Conservation (phyloP, 2,888 invertebrate species). For the Cheilosia grossa region DNA sequence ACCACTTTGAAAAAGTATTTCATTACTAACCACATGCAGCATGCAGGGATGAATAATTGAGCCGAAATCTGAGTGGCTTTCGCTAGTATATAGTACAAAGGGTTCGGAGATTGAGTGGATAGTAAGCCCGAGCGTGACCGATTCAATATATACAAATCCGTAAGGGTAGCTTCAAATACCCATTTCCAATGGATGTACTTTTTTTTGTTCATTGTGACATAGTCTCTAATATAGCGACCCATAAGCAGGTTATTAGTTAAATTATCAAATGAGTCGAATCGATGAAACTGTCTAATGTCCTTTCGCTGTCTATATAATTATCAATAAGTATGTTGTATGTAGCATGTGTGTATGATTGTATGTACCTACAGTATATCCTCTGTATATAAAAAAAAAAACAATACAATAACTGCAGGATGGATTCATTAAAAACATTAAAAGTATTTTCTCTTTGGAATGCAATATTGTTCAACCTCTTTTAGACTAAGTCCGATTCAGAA, state of each 20-base stretch:
- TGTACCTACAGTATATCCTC: background rate
- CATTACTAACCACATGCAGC: constrained; percentile 11
- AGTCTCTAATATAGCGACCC: background rate
- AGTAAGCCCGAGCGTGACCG: background rate
- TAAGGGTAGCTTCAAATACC: background rate
- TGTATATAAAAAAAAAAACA: background rate
- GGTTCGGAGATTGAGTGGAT: background rate
- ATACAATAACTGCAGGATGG: no score
- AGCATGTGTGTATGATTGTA: no score
- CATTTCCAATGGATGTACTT: background rate
- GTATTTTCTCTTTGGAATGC: no score
- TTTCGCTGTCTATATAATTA: no score
- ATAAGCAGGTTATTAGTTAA: background rate
- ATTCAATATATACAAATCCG: background rate
- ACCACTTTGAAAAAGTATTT: background rate
- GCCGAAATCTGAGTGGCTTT: background rate
- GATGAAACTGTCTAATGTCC: background rate
- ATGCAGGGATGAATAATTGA: constrained; percentile 10
- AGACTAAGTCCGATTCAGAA: no score
- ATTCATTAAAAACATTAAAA: no score
- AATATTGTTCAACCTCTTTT: no score
- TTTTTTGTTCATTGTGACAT: background rate
- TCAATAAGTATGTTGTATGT: no score
- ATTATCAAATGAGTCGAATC: background rate
- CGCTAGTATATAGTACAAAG: background rate